Evolutionary conservation across 1,140 invertebrate genomes (phyloP).

Genomic region (Bombus superbus): DNA sequence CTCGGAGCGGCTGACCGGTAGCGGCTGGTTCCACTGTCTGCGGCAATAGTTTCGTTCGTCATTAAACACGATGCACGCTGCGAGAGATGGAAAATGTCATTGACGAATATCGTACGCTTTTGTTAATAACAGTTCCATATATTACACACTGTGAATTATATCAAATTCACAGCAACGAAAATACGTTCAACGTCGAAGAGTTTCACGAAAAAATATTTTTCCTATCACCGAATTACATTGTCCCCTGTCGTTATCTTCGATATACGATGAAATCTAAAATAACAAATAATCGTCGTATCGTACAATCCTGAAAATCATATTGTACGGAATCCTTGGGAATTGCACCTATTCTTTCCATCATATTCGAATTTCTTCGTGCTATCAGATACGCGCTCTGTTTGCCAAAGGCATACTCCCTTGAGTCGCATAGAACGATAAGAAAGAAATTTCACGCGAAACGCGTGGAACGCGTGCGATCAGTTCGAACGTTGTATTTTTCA

Average conservation of each 20-base stretch:
- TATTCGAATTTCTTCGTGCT: neutral
- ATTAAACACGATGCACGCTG: constrained; percentile 51
- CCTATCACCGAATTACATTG: no score
- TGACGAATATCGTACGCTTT: constrained; percentile 1
- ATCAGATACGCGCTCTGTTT: neutral
- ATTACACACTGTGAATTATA: neutral
- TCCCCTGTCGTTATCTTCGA: neutral
- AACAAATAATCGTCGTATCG: neutral
- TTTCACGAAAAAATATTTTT: neutral
- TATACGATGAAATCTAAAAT: neutral
- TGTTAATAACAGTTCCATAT: neutral
- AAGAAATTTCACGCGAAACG: neutral
- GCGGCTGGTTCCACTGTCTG: constrained; percentile 13
- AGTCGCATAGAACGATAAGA: neutral
- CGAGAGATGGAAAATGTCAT: neutral
- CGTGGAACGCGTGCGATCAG: neutral
- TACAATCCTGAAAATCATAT: neutral
- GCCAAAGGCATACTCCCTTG: neutral
- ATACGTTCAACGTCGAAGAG: neutral
- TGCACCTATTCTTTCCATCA: no score
- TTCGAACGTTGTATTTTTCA: constrained; percentile 36
- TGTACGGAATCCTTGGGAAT: neutral
- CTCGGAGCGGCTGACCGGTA: neutral
- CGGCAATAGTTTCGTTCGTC: constrained; percentile 55
- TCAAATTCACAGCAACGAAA: neutral